Conservation (phyloP, 2,888 invertebrate genomes). For the Euproctis similis region DNA sequence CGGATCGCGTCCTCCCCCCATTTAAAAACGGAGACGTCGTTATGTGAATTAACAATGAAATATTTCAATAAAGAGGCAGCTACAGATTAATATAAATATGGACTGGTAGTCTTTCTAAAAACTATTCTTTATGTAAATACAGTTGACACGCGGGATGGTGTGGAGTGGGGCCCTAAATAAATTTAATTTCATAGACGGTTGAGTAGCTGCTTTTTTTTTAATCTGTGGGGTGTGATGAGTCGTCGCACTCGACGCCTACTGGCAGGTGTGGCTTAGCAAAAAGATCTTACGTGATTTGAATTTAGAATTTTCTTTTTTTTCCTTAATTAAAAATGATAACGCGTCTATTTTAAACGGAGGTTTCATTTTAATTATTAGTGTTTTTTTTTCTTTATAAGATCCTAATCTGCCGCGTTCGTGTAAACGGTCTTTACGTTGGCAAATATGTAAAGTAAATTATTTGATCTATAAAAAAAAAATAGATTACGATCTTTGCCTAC, state of each 20-base stretch:
- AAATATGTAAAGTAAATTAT: too few relatives aligned
- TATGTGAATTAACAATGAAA: conserved; percentile 70
- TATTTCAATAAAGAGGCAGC: conserved; percentile 67
- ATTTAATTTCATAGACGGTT: conserved; percentile 65
- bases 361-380: too few relatives aligned
- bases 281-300: conserved; percentile 42
- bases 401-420: too few relatives aligned
- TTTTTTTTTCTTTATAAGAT: too few relatives aligned
- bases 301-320: conserved; percentile 28
- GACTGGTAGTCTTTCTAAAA: conserved; percentile 55
- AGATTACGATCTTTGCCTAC: too few relatives aligned
- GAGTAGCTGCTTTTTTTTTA: conserved; percentile 52
- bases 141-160: conserved; percentile 58
- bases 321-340: conserved; percentile 37
- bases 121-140: conserved; percentile 70
- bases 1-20: conserved; percentile 49
- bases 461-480: too few relatives aligned
- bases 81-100: conserved; percentile 65
- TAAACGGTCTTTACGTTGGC: too few relatives aligned
- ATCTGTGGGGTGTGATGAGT: conserved; percentile 49
- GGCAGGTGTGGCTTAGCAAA: conserved; percentile 43
- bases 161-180: conserved; percentile 66
- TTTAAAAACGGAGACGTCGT: conserved; percentile 50
- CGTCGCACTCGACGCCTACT: too few relatives aligned
- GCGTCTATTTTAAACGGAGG: too few relatives aligned